Base-by-base conservation (phyloP, 2,888 invertebrate species). In the Scaptomyza caliginosa region DNA sequence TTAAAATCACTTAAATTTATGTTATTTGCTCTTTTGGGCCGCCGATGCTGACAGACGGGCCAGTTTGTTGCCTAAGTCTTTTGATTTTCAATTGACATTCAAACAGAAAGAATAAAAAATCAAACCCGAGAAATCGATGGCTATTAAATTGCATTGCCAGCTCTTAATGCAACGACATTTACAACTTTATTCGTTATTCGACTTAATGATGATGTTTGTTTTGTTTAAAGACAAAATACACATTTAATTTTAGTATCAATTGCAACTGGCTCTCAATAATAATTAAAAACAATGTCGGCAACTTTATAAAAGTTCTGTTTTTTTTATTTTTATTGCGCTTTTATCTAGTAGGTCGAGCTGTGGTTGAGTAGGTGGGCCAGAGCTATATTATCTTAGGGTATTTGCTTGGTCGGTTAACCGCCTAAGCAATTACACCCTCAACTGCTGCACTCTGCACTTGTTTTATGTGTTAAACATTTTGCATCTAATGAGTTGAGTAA, bases 1-100 rank as follows among this genome's bases (percentile, higher is more conserved):
- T 66, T 80, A 50, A 59, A 63, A 76, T 67, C 83, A 64, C 43
- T 63, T 56, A 60, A 80, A 83, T 83, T 80, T 77, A 86, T 80
- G 80, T 66, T 60, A 70, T 67, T 71, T 62, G 67, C 60, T 70
- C 76, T 59, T 74, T 62, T 52, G 49, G 66, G 59, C 28, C 26
- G 43, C 7, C 11, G 16, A 21, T 16, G 43, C 7, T 11, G 24
- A 26, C 11, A 36, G 28, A 21, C 16, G 19, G 54, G 40, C 43
- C 16, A 34, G 69, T 69, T 74, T 43, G 77, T 77, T 68, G 73
- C 56, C 58, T 58, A 54, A 77, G 77, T 77, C 77, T 77, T 66
- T 74, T 13, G 70, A 74, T 77, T 66, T 74, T 13, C 62, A 74
- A 70, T 66, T 75, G 78, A 63, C 77, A 77, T 74, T 74, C 64